Base-by-base conservation (phyloP, 2,113 vertebrate genomes). In the Nibea albiflora region DNA sequence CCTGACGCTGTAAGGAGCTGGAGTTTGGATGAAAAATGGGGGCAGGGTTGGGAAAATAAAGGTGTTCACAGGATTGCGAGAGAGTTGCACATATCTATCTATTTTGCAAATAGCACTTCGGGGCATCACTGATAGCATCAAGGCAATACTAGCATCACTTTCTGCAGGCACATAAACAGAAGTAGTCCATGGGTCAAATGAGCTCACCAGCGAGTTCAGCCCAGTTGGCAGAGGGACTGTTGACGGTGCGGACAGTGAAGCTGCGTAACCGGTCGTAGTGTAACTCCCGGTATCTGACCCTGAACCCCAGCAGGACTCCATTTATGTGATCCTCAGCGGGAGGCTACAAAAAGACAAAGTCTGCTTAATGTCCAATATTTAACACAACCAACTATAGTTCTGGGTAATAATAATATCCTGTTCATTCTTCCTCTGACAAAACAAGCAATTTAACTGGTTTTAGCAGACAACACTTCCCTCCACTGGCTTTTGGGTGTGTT, bases 321-420 rank as follows among this genome's bases (percentile, higher is more conserved):
- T 99, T 99, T 83, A 99, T 96, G 82, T 97, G 97, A 90, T 99
- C 98, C 91, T 99, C 98, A 0, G 96, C 74, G 0, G 98, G 98
- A 0, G 97, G 95, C 98, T 99, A 84, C 17, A 63, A 65, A 73
- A 28, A 79, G 3, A 77, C 17, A 9, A 68, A 24, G 8, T 54
- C 31, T 31, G 15, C 16, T 83, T 63, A 78, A 63, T 49, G 10
- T 4, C 4, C 11, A 35, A 17, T 12, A 58, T 65, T 50, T 4
- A 53, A 49, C 26, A 35, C 42, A n/a, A 63, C 56, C 49, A 17
- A 50, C 1, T 47, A 47, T 12, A 4, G 24, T 16, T 46, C 9
- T 22, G 35, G 24, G 19, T 16, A n/a, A 20, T 50, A 31, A 54
- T 26, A 26, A 26, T 26, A 62, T 47, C 53, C 24, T 16, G 19